Conservation (phyloP, 2,797 vertebrate genomes). For the Cephalopachus bancanus region DNA sequence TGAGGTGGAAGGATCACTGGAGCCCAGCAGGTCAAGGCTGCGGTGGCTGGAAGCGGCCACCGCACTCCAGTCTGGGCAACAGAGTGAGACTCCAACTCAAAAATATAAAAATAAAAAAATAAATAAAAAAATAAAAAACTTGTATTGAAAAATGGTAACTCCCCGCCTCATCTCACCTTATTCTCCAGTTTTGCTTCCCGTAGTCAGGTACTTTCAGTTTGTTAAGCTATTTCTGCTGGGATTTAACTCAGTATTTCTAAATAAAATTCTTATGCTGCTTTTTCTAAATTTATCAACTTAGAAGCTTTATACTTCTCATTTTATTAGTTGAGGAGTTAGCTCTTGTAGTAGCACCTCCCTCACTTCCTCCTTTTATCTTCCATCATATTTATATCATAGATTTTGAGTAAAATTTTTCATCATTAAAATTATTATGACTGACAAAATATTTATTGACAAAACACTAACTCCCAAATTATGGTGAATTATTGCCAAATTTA, state of each 20-base stretch:
- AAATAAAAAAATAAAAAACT: background rate
- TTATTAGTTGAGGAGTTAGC: constrained; percentile 2
- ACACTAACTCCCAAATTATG: too few relatives aligned
- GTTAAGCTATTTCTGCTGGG: background rate
- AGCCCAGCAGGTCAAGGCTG: too few relatives aligned
- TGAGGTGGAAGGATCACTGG: too few relatives aligned
- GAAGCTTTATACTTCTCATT: constrained; percentile 25
- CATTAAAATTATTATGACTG: background rate
- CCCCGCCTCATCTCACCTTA: background rate
- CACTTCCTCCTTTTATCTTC: background rate
- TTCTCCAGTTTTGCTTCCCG: background rate
- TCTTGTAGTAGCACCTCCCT: background rate
- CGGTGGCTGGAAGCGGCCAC: too few relatives aligned
- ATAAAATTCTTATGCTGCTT: constrained; percentile 37
- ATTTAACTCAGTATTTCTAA: constrained; percentile 50
- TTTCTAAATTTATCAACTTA: constrained; percentile 43
- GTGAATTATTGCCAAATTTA: background rate
- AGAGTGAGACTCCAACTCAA: too few relatives aligned
- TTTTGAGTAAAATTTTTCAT: background rate
- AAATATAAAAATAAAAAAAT: background rate
- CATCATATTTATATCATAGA: background rate
- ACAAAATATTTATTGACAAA: background rate
- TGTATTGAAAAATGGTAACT: constrained; percentile 13
- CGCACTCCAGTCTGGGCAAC: too few relatives aligned
- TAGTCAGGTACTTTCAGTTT: background rate